A percentile compares a stretch with the other conserved stretches of the same genome.
Conservation (phyloP, 1,140 invertebrate genomes). For the Tribolium castaneum region DNA sequence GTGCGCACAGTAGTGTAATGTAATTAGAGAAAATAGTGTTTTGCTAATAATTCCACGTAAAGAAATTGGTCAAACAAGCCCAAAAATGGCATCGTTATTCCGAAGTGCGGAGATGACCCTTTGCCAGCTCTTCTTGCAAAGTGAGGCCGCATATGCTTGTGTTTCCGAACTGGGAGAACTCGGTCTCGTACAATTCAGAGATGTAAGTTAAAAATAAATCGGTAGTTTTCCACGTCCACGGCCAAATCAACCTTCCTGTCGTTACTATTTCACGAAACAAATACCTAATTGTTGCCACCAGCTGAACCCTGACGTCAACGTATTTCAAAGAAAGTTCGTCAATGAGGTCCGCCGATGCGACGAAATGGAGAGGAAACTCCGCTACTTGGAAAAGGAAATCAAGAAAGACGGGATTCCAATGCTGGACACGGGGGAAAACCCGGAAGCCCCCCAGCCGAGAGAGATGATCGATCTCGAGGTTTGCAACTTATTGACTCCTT, state of each 20-base stretch:
- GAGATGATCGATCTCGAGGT: constrained; percentile 99
- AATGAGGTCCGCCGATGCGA: constrained; percentile 95
- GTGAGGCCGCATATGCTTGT: constrained; percentile 93
- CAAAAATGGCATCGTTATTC: constrained; percentile 81
- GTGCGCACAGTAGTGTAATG: constrained; percentile 1
- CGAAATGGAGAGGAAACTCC: constrained; percentile 95
- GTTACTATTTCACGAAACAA: constrained; percentile 21
- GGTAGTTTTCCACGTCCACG: constrained; percentile 15
- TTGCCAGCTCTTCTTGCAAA: constrained; percentile 91
- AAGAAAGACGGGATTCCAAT: constrained; percentile 97
- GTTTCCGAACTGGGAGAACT: constrained; percentile 93
- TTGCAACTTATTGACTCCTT: constrained; percentile 46
- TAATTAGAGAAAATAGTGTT: neutral
- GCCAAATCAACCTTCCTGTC: neutral
- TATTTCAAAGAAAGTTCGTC: constrained; percentile 95
- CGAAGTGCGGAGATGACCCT: constrained; percentile 92
- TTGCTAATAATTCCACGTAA: neutral
- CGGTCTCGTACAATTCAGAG: constrained; percentile 92
- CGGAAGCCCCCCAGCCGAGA: constrained; percentile 96
- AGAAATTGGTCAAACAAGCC: neutral
- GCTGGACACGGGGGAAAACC: constrained; percentile 96
- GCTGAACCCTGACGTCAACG: constrained; percentile 95
- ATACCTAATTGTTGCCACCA: constrained; percentile 61
- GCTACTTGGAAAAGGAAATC: constrained; percentile 98
- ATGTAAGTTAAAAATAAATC: constrained; percentile 73